Evolutionary conservation across 1,140 invertebrate species (phyloP), one percentile per base, ranked within the genome.

Genomic region (Forficula auricularia): DNA sequence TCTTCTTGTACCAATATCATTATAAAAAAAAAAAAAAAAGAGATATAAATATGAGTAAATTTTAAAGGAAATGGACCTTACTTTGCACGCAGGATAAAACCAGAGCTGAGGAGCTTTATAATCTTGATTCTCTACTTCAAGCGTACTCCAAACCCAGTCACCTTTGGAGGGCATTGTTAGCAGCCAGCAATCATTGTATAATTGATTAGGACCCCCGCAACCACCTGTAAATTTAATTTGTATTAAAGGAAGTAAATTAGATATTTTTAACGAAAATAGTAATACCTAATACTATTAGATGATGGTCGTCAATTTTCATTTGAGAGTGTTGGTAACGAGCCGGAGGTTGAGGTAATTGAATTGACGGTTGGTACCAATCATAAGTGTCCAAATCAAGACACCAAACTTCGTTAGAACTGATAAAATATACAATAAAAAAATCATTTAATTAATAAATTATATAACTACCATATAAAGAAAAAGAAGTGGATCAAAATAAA

Each of bases 1-100:
- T n/a, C n/a, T n/a, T n/a, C n/a, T n/a, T n/a, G n/a, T n/a, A n/a
- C n/a, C n/a, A n/a, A n/a, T n/a, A n/a, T n/a, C n/a, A n/a, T n/a
- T n/a, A n/a, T n/a, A n/a, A n/a, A n/a, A n/a, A n/a, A n/a, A n/a
- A n/a, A n/a, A n/a, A n/a, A n/a, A n/a, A n/a, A n/a, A n/a, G n/a
- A n/a, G n/a, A n/a, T n/a, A n/a, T n/a, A n/a, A n/a, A n/a, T n/a
- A n/a, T n/a, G n/a, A n/a, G n/a, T n/a, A n/a, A n/a, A n/a, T n/a
- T n/a, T n/a, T n/a, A n/a, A n/a, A n/a, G n/a, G n/a, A n/a, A n/a
- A n/a, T n/a, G n/a, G 53, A 52, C 40, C 54, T 59, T 56, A 86
- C 80, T 59, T 77, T 84, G 60, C 87, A 90, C 43, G 83, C 85
- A 45, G 86, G 84, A 68, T 90, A 87, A 63, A 85, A 90, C 82